A percentile compares a stretch with the other conserved stretches of the same genome.
These are phyloP conservation scores for Cyprinodon diabolis DNA, from an alignment of 2,797 vertebrate genomes.

Conservation along the genomic window DNA sequence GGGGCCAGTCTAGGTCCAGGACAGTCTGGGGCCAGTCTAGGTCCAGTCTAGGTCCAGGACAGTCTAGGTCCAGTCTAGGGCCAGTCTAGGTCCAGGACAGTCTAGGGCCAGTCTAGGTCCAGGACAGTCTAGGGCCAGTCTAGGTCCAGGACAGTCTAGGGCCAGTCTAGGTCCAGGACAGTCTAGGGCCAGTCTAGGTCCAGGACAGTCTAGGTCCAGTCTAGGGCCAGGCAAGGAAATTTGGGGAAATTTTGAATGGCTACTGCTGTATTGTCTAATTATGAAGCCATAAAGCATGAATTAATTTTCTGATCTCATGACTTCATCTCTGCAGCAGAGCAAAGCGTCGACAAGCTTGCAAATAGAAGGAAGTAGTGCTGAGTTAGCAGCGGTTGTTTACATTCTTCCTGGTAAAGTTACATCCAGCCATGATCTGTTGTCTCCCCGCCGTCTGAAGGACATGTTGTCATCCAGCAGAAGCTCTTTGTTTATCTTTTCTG, in stretches of 20 bases:
- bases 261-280: neutral
- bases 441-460: neutral
- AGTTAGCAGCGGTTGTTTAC: neutral
- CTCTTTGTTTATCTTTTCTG: neutral
- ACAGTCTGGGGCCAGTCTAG: no score
- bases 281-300: neutral
- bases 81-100: no score
- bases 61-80: no score
- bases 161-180: no score
- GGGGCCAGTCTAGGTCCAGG: no score
- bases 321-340: neutral
- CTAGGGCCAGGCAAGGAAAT: no score
- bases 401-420: neutral
- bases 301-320: neutral
- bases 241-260: neutral
- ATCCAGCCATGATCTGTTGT: neutral
- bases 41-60: no score
- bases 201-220: no score
- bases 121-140: no score
- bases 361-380: neutral
- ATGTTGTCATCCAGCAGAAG: neutral
- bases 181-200: no score
- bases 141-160: no score
- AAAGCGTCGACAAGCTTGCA: neutral
- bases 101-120: no score